Evolutionary conservation across 2,113 vertebrate genomes (phyloP), one percentile per base, ranked within the genome.

Genomic region (Sclerurus mexicanus): DNA sequence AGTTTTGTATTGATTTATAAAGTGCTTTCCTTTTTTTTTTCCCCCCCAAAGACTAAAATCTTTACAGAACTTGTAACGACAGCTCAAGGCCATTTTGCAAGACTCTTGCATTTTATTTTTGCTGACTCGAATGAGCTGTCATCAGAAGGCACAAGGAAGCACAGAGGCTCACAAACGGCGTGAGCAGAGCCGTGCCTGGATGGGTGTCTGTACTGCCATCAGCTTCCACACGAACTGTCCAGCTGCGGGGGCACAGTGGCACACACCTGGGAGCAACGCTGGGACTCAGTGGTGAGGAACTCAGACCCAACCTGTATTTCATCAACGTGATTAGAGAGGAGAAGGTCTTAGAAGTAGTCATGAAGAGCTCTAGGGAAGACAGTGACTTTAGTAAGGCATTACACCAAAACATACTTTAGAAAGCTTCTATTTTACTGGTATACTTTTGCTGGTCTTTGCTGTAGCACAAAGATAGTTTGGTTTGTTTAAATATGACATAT

Each of bases 1-100:
- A 77, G 35, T 69, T 93, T 79, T 39, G 40, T 89, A 83, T 69
- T 73, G 82, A 89, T 92, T 91, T 71, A 46, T 85, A 76, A 85
- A 91, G 62, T 62, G 62, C 30, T 58, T 69, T 63, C 4, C 5
- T 33, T 28, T 64, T n/a, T 15, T 46, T 42, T 13, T 6, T 15
- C 12, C 21, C 6, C 12, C 21, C 6, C 3, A 10, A 78, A 67
- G 33, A 67, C 52, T 82, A 49, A 92, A 77, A 56, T 85, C 80
- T 73, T 28, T 40, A 53, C 60, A 53, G 46, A 58, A 56, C 20
- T 58, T 72, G 25, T 79, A 78, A 85, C 72, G 71, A 73, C 58
- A 85, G 18, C 55, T 90, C 12, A 88, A 91, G 63, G 72, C 71
- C 50, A 83, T 77, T 85, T 66, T 53, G n/a, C 18, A 72, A 64